A percentile compares a stretch with the other conserved stretches of the same genome.
These are phyloP conservation scores for Zophobas morio DNA, from an alignment of 1,140 invertebrate genomes.

Conservation along the genomic window DNA sequence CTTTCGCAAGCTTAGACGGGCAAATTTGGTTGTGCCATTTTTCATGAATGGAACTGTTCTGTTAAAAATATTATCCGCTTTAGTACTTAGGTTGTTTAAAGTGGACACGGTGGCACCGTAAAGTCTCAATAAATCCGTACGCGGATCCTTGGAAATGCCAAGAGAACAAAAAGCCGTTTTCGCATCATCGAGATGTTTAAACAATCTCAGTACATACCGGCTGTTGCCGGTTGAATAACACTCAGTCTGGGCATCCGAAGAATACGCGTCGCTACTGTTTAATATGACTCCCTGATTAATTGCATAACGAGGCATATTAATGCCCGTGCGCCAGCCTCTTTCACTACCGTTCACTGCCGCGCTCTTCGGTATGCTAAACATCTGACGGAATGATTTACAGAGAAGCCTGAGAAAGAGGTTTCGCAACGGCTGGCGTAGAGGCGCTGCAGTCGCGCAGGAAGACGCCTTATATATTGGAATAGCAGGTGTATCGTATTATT, in stretches of 20 bases:
- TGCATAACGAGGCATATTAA: constrained; percentile 62
- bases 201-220: constrained; percentile 55
- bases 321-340: constrained; percentile 58
- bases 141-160: constrained; percentile 36
- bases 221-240: constrained; percentile 45
- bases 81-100: background rate
- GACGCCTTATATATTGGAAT: constrained; percentile 10
- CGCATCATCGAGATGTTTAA: constrained; percentile 53
- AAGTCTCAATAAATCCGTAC: constrained; percentile 34
- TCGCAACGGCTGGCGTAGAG: constrained; percentile 4
- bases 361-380: constrained; percentile 56
- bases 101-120: constrained; percentile 20
- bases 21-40: too few relatives aligned
- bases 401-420: background rate
- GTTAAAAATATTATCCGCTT: too few relatives aligned
- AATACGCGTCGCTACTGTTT: constrained; percentile 64
- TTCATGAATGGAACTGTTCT: too few relatives aligned
- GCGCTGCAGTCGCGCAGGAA: background rate
- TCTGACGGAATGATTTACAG: constrained; percentile 56
- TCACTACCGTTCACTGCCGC: constrained; percentile 59
- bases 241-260: constrained; percentile 56
- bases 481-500: background rate
- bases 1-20: too few relatives aligned
- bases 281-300: constrained; percentile 64
- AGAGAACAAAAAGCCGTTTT: constrained; percentile 32